Percentiles rank a stretch among this genome's conserved stretches.
phyloP scores from a whole-genome alignment of 2,888 invertebrate species.

The Ypsolopha scabrella region DNA sequence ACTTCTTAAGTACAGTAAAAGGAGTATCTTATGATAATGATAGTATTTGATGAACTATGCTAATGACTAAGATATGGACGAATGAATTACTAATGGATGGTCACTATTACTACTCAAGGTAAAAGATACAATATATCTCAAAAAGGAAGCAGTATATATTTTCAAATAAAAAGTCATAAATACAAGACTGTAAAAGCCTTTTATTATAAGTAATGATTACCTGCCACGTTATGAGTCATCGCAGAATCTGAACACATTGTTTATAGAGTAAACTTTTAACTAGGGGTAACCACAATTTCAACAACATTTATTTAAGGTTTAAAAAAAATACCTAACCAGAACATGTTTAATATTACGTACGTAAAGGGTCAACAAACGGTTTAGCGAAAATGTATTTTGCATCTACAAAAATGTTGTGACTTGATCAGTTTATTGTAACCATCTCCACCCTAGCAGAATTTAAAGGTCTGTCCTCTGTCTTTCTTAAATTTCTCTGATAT shows the following conservation, averaged over 20 bases:
- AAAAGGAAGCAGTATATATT: slow-evolving; percentile 20
- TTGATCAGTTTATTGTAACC: too few species aligned
- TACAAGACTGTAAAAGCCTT: neutral
- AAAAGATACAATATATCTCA: slow-evolving; percentile 24
- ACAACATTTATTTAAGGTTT: too few species aligned
- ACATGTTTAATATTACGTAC: too few species aligned
- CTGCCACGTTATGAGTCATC: slow-evolving; percentile 25
- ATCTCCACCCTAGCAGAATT: too few species aligned
- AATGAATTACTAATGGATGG: slow-evolving; percentile 54
- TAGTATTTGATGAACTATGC: slow-evolving; percentile 13
- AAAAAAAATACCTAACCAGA: too few species aligned
- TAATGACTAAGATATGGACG: slow-evolving; percentile 68
- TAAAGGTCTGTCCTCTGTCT: too few species aligned
- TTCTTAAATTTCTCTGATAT: too few species aligned
- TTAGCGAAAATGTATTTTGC: too few species aligned
- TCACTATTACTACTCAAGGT: slow-evolving; percentile 20
- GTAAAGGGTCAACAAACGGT: too few species aligned
- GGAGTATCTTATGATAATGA: slow-evolving; percentile 17
- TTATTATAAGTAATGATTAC: slow-evolving; percentile 34
- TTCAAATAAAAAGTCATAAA: neutral
- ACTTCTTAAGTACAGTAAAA: slow-evolving; percentile 54
- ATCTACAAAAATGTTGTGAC: too few species aligned
- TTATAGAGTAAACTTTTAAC: slow-evolving; percentile 2
- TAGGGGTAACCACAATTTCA: too few species aligned
- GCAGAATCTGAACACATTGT: slow-evolving; percentile 44